Conservation (phyloP, 2,797 vertebrate species). For the Rousettus madagascariensis region DNA sequence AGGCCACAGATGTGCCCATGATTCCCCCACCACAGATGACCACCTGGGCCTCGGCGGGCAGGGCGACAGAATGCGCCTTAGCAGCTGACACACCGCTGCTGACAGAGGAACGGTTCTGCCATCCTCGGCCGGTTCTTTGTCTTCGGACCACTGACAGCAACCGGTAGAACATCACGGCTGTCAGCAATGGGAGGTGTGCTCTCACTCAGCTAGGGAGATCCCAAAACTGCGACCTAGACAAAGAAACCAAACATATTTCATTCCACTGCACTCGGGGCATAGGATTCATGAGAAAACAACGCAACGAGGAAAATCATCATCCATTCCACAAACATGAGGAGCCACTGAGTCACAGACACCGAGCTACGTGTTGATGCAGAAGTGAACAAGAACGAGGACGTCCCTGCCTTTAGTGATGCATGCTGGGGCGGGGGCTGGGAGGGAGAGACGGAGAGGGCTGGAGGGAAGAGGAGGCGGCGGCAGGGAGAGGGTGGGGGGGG, state of each 20-base stretch:
- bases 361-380: background rate
- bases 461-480: no score
- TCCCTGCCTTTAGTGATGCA: background rate
- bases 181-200: background rate
- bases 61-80: conserved; percentile 81
- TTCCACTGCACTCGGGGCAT: background rate
- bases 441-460: no score
- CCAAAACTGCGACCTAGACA: conserved; percentile 44
- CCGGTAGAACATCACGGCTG: conserved; percentile 85
- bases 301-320: background rate
- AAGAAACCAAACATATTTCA: background rate
- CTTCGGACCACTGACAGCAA: conserved; percentile 83
- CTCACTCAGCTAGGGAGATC: background rate
- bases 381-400: background rate
- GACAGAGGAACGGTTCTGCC: conserved; percentile 79
- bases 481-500: no score
- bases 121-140: conserved; percentile 74
- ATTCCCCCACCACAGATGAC: conserved; percentile 97
- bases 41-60: conserved; percentile 92
- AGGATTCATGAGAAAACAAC: background rate
- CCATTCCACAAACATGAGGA: background rate
- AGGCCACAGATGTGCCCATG: conserved; percentile 95
- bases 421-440: no score
- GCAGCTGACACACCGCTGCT: conserved; percentile 67
- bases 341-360: background rate